phyloP scores from a whole-genome alignment of 2,888 invertebrate species.

The Nymphalis urticae region DNA sequence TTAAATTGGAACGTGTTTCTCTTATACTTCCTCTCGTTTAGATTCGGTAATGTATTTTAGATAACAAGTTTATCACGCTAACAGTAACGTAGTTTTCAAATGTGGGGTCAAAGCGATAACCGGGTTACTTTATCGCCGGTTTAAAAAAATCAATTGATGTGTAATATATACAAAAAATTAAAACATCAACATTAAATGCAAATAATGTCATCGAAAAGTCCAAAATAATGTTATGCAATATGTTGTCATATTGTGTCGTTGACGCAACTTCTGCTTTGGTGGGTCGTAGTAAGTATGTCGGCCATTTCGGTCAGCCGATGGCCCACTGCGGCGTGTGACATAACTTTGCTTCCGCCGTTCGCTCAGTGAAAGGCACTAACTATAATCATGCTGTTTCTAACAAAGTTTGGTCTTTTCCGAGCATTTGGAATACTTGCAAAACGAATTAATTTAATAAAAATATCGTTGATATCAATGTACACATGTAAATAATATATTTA shows the following conservation, averaged over 20 bases:
- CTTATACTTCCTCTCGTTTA: constrained; percentile 17
- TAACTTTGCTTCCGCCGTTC: constrained; percentile 75
- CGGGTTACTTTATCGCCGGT: constrained; percentile 22
- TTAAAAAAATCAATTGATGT: constrained; percentile 28
- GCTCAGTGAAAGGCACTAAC: constrained; percentile 51
- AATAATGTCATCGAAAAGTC: constrained; percentile 52
- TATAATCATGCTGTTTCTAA: constrained; percentile 21
- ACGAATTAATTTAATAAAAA: constrained; percentile 24
- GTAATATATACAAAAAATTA: constrained; percentile 13
- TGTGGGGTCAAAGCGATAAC: constrained; percentile 33
- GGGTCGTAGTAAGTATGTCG: constrained; percentile 78
- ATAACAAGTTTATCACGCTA: constrained; percentile 32
- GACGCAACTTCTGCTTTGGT: constrained; percentile 77
- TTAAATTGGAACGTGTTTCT: constrained; percentile 4
- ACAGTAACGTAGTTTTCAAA: constrained; percentile 18
- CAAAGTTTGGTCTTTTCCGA: constrained; percentile 18
- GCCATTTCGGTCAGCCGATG: constrained; percentile 76
- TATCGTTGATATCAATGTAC: constrained; percentile 41
- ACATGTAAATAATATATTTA: constrained; percentile 12
- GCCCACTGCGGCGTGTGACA: constrained; percentile 70
- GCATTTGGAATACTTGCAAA: constrained; percentile 35
- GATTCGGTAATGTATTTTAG: constrained; percentile 19
- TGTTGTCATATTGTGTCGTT: constrained; percentile 63
- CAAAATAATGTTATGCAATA: constrained; percentile 64
- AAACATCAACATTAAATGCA: constrained; percentile 21